Percentiles rank a stretch among this genome's conserved stretches.
phyloP scores from a whole-genome alignment of 64 coral and sea anemone genomes.

The Pocillopora verrucosa region DNA sequence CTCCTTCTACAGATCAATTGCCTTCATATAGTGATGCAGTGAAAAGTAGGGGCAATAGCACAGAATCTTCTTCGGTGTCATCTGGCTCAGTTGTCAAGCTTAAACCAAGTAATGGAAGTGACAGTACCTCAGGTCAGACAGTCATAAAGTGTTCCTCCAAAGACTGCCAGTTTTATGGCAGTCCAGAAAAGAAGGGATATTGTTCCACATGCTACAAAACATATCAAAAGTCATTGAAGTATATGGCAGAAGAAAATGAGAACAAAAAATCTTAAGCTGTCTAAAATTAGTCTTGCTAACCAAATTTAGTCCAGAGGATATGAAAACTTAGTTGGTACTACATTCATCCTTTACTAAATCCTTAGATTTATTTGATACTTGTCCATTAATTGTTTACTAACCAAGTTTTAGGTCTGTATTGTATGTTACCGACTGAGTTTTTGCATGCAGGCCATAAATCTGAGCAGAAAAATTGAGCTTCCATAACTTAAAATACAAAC shows the following conservation, averaged over 20 bases:
- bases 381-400: too few species aligned
- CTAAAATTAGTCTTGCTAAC: not conserved
- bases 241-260: conserved; percentile 17
- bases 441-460: too few species aligned
- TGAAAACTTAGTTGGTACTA: too few species aligned
- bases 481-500: too few species aligned
- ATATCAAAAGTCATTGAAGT: conserved; percentile 52
- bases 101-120: not conserved
- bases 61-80: not conserved
- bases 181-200: conserved; percentile 62
- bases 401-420: too few species aligned
- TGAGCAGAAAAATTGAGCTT: too few species aligned
- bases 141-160: conserved; percentile 9
- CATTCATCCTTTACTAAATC: too few species aligned
- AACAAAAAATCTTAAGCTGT: not conserved
- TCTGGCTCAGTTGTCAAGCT: not conserved
- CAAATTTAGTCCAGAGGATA: not conserved
- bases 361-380: too few species aligned
- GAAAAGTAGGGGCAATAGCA: not conserved
- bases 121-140: not conserved
- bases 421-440: too few species aligned
- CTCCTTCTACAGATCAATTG: not conserved
- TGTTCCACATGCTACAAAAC: conserved; percentile 75
- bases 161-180: conserved; percentile 72
- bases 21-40: not conserved